Percentiles rank a stretch among this genome's conserved stretches.
These are phyloP conservation scores for Palythoa grandiflora DNA, from an alignment of 92 coral and sea anemone genomes.

Conservation along the genomic window DNA sequence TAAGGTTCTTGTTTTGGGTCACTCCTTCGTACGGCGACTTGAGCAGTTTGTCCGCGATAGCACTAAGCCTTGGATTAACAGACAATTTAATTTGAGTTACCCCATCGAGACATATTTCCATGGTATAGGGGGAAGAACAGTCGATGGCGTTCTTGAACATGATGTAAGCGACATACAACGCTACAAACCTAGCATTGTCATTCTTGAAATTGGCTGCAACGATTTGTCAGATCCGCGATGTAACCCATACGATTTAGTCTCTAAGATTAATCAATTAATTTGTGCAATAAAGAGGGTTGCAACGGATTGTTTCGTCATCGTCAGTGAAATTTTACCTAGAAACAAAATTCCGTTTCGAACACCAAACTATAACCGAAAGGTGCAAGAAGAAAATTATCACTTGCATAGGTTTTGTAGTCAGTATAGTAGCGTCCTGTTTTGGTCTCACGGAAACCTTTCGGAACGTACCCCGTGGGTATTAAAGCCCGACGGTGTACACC, in stretches of 20 bases:
- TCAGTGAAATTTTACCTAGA: not conserved
- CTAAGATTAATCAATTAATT: not conserved
- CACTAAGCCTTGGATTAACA: too few species aligned
- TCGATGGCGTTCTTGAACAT: not conserved
- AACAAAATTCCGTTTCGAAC: not conserved
- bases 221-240: not conserved
- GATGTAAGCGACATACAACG: not conserved
- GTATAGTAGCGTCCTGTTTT: constrained; percentile 10
- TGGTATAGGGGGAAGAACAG: constrained; percentile 33
- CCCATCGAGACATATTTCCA: not conserved
- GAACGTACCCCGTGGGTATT: too few species aligned
- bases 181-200: not conserved
- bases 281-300: not conserved
- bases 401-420: not conserved
- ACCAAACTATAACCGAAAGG: not conserved
- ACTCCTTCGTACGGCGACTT: constrained; percentile 20
- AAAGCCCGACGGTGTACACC: too few species aligned
- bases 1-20: constrained; percentile 13
- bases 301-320: not conserved
- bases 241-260: not conserved
- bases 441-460: constrained; percentile 29
- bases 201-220: constrained; percentile 1
- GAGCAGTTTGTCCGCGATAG: not conserved
- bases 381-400: not conserved
- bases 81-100: too few species aligned